A percentile compares a stretch with the other conserved stretches of the same genome.
Evolutionary conservation across 2,113 vertebrate species (phyloP).

Genomic region (Anhinga rufa): DNA sequence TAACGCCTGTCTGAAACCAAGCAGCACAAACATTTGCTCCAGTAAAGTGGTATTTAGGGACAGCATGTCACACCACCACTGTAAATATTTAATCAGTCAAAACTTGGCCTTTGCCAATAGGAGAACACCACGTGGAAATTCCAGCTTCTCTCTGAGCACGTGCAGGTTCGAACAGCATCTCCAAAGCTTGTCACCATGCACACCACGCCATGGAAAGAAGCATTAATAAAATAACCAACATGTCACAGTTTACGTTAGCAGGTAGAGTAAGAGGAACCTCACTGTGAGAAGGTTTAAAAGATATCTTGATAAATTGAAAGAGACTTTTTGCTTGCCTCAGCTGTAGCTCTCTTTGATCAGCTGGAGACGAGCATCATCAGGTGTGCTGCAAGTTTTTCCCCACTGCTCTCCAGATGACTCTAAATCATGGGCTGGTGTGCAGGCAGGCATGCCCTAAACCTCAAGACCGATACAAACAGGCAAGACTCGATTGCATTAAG

Average conservation of each 20-base stretch:
- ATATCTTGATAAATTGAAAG: not conserved
- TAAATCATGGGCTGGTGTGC: no score
- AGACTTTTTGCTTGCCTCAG: not conserved
- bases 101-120: not conserved
- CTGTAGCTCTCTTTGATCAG: not conserved
- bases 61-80: not conserved
- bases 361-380: not conserved
- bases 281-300: not conserved
- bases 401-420: not conserved
- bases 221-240: not conserved
- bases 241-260: fast-evolving
- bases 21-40: not conserved
- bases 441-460: not conserved
- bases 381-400: not conserved
- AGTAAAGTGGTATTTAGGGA: not conserved
- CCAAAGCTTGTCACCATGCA: not conserved
- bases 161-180: not conserved
- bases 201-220: not conserved
- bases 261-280: not conserved
- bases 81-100: not conserved
- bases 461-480: not conserved
- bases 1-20: not conserved
- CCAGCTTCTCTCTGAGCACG: not conserved
- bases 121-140: not conserved
- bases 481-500: not conserved